Base-by-base conservation (phyloP, 2,888 invertebrate genomes). In the Baccha elongata region DNA sequence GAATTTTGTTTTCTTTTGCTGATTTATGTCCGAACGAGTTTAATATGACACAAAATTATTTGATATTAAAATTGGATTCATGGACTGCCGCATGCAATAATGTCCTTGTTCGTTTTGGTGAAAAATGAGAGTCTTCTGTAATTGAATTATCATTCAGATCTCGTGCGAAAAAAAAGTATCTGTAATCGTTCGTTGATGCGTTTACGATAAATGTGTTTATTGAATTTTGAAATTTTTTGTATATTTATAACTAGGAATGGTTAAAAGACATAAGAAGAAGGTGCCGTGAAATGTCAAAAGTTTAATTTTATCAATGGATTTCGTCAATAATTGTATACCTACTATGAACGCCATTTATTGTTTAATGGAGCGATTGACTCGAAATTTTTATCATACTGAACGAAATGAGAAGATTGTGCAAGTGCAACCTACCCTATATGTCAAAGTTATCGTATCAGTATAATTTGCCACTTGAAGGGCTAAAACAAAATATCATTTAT, bases 11-110 rank as follows among this genome's bases (percentile, higher is more conserved):
- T 35, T 26, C 60, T 72, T 55, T 72, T 68, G 13, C 68, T 83
- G 78, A 83, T 83, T 83, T 83, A 83, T 83, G 72, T 78, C 58
- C 72, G 64, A 83, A 78, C 55, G 72, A 83, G 83, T 83, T 83
- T 78, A 78, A 73, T 78, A 58, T 64, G 78, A 83, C 83, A 68
- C 53, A 19, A 44, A 52, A 64, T 58, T 55, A 73, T 83, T 83
- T 72, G 73, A 64, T 78, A 68, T 83, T 46, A 58, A 73, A 68
- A 83, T 78, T 78, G 65, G 55, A 72, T 71, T 74, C 69, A 40
- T 53, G 29, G 26, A 55, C 64, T 62, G 55, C 42, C 29, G 23
- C 32, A 65, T 60, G 19, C 58, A 37, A 10, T 23, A 44, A 37
- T 29, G 13, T 42, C 17, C 11, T 79, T 67, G 60, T 62, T 48